phyloP scores from a whole-genome alignment of 2,888 invertebrate species.

The Laspeyria flexula region DNA sequence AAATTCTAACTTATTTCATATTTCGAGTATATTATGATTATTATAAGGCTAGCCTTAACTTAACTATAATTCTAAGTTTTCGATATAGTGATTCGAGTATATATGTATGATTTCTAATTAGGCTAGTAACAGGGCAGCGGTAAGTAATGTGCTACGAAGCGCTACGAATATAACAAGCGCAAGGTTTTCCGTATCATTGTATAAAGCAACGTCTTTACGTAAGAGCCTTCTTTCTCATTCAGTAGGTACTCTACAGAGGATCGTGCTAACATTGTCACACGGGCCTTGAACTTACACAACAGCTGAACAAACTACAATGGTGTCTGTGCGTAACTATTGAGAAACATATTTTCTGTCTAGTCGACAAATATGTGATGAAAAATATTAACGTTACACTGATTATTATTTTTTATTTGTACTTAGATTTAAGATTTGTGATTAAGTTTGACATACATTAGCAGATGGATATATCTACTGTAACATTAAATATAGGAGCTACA shows the following conservation, averaged over 20 bases:
- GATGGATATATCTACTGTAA: background rate
- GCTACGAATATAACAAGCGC: constrained; percentile 9
- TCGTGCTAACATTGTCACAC: constrained; percentile 56
- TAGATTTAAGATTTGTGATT: background rate
- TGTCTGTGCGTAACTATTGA: constrained; percentile 47
- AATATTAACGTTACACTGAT: constrained; percentile 28
- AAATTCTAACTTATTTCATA: too few relatives aligned
- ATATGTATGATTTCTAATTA: too few relatives aligned
- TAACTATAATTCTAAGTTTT: too few relatives aligned
- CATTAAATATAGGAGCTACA: background rate
- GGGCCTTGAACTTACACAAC: constrained; percentile 77
- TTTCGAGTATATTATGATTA: too few relatives aligned
- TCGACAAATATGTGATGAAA: constrained; percentile 28
- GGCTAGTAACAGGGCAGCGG: constrained; percentile 12
- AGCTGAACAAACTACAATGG: constrained; percentile 67
- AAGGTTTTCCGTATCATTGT: constrained; percentile 30
- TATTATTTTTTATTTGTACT: constrained; percentile 9
- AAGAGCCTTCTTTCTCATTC: constrained; percentile 50
- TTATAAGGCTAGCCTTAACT: too few relatives aligned
- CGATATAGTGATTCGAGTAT: too few relatives aligned
- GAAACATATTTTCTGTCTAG: constrained; percentile 48
- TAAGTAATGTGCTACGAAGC: constrained; percentile 15
- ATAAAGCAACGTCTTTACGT: constrained; percentile 44
- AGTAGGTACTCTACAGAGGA: constrained; percentile 39
- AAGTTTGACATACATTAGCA: background rate